Percentiles rank a stretch among this genome's conserved stretches.
Conservation (phyloP, 2,797 vertebrate genomes). For the Vespertilio murinus region DNA sequence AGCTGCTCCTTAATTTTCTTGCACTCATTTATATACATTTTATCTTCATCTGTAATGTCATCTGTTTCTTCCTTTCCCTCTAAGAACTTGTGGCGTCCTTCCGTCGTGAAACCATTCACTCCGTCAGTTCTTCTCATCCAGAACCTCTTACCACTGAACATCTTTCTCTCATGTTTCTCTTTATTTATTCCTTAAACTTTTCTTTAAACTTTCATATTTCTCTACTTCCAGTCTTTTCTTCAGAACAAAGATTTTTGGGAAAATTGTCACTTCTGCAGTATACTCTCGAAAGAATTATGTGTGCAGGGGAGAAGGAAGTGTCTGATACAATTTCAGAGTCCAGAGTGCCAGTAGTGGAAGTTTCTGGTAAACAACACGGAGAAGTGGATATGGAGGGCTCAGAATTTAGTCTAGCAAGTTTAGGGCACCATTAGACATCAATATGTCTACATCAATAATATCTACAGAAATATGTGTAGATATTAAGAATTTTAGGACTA, state of each 20-base stretch:
- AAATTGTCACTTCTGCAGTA: conserved; percentile 11
- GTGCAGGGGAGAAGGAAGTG: not conserved
- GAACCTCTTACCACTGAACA: not conserved
- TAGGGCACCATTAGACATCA: not conserved
- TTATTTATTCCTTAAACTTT: conserved; percentile 15
- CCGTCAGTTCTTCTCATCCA: not conserved
- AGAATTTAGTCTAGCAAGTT: not conserved
- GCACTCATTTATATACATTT: not conserved
- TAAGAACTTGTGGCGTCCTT: not conserved
- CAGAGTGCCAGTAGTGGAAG: not conserved
- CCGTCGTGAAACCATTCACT: not conserved
- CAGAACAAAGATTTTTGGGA: not conserved
- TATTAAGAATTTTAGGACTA: not conserved
- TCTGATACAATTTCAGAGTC: not conserved
- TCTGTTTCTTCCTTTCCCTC: not conserved
- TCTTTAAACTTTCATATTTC: not conserved
- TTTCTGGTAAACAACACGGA: not conserved
- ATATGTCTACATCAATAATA: no score
- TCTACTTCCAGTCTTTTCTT: not conserved
- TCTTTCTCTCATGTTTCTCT: not conserved
- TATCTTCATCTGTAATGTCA: not conserved
- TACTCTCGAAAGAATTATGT: not conserved
- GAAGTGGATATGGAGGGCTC: not conserved
- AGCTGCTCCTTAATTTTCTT: not conserved
- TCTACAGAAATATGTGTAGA: not conserved